phyloP scores from a whole-genome alignment of 1,140 invertebrate genomes.

The Rhyacophila brunnea region DNA sequence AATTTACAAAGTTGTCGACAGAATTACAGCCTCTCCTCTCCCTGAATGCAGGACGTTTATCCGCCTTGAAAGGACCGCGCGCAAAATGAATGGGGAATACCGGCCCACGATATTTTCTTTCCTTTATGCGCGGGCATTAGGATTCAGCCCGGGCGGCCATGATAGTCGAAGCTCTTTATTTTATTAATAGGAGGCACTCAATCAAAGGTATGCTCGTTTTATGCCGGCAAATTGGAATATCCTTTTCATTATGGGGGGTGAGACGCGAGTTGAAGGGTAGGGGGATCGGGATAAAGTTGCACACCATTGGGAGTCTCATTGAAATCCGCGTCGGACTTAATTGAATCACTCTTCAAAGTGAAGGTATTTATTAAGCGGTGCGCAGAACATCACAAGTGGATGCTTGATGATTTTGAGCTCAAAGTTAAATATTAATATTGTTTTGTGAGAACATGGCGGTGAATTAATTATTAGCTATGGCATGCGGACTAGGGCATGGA shows the following conservation, averaged over 20 bases:
- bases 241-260: neutral
- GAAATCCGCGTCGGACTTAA: neutral
- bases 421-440: too few relatives aligned
- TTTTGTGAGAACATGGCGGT: too few relatives aligned
- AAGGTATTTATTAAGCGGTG: neutral
- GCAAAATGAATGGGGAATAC: slow-evolving; percentile 9
- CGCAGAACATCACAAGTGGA: too few relatives aligned
- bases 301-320: neutral
- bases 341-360: slow-evolving; percentile 9
- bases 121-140: slow-evolving; percentile 1
- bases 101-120: slow-evolving; percentile 19
- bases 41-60: slow-evolving; percentile 1
- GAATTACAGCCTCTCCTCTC: neutral
- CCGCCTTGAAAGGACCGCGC: slow-evolving; percentile 5
- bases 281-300: neutral
- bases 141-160: too few relatives aligned
- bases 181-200: slow-evolving; percentile 19
- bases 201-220: slow-evolving; percentile 17
- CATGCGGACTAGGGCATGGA: too few relatives aligned
- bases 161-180: slow-evolving; percentile 13
- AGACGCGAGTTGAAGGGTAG: too few relatives aligned
- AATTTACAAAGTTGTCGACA: slow-evolving; percentile 13
- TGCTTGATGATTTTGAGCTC: too few relatives aligned
- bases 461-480: too few relatives aligned
- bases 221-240: slow-evolving; percentile 9